Conservation (phyloP, 2,113 vertebrate genomes). For the Crocuta crocuta region DNA sequence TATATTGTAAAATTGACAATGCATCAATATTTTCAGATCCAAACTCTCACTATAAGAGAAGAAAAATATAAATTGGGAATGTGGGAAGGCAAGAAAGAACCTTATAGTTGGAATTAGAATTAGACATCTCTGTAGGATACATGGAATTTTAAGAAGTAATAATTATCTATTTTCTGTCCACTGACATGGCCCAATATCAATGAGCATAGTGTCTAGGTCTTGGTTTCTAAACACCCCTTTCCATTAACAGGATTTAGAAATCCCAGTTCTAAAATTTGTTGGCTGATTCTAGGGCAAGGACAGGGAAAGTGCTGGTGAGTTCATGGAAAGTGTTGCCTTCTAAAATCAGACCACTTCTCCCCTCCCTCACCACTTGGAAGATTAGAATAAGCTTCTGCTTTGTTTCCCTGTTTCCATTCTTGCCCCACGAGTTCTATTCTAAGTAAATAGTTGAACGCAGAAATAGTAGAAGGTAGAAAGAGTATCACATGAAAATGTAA, state of each 20-base stretch:
- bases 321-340: background rate
- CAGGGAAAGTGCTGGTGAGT: background rate
- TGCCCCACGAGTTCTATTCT: background rate
- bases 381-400: background rate
- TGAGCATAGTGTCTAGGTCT: background rate
- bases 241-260: background rate
- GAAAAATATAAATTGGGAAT: background rate
- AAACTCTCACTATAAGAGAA: background rate
- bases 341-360: background rate
- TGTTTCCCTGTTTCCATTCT: background rate
- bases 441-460: too few species aligned
- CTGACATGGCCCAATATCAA: background rate
- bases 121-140: background rate
- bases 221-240: background rate
- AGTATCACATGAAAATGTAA: background rate
- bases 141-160: background rate
- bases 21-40: too few species aligned
- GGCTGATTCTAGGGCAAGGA: background rate
- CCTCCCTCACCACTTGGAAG: background rate
- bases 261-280: background rate
- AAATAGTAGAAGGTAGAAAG: too few species aligned
- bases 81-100: background rate
- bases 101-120: background rate
- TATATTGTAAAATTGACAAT: background rate
- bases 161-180: background rate